Conservation (phyloP, 2,888 invertebrate genomes). For the Sympetrum striolatum region DNA sequence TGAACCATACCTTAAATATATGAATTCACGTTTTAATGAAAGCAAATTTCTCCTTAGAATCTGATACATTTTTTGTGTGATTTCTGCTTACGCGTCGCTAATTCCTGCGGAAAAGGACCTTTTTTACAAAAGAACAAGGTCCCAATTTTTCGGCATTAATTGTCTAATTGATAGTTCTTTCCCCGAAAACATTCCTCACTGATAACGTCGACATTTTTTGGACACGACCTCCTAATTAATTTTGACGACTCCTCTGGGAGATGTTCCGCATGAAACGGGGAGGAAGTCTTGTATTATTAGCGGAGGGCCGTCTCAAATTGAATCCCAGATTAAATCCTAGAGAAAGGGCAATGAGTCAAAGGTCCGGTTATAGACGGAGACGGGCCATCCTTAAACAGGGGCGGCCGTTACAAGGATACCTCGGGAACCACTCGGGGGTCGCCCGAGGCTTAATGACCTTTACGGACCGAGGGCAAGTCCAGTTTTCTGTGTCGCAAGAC, state of each 20-base stretch:
- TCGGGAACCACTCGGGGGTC: slow-evolving; percentile 4
- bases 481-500: background rate
- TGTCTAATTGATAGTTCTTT: too few species aligned
- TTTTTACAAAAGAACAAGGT: too few species aligned
- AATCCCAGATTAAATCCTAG: slow-evolving; percentile 22
- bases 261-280: background rate
- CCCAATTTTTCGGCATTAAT: too few species aligned
- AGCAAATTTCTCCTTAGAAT: too few species aligned
- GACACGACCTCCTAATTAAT: background rate
- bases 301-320: background rate
- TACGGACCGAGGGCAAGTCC: background rate
- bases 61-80: too few species aligned
- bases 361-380: background rate
- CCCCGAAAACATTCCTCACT: too few species aligned
- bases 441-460: slow-evolving; percentile 37
- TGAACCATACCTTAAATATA: too few species aligned
- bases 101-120: too few species aligned
- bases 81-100: too few species aligned
- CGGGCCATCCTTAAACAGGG: slow-evolving; percentile 12
- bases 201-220: background rate
- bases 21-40: too few species aligned
- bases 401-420: background rate
- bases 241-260: background rate
- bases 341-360: background rate
- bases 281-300: background rate